Conservation (phyloP, 2,113 vertebrate species). For the Loxodonta africana region DNA sequence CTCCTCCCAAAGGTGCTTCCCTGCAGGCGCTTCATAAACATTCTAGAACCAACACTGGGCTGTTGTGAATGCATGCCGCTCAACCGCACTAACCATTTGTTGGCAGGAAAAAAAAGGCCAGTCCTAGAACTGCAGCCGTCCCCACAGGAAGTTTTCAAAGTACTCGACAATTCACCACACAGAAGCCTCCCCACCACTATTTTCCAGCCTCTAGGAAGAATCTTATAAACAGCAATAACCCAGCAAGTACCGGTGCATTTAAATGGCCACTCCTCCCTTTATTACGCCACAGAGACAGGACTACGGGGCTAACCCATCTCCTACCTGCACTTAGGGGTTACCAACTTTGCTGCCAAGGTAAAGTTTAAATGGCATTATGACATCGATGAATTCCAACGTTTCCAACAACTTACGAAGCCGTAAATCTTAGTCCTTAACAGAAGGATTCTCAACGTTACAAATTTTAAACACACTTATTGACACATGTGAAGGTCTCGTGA, state of each 20-base stretch:
- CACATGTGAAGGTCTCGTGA: not conserved
- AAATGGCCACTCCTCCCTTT: not conserved
- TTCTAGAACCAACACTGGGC: not conserved
- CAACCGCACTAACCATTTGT: not conserved
- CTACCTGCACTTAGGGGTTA: no score
- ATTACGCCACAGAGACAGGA: not conserved
- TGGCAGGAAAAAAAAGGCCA: not conserved
- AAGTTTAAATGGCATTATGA: not conserved
- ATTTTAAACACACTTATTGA: not conserved
- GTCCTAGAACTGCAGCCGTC: not conserved
- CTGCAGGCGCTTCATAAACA: accelerated
- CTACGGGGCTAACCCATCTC: no score
- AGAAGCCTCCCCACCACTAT: not conserved
- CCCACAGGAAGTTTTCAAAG: not conserved
- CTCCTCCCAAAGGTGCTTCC: not conserved
- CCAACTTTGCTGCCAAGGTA: not conserved
- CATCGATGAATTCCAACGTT: not conserved
- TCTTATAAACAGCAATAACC: not conserved
- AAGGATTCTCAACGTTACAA: not conserved
- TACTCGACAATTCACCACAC: not conserved
- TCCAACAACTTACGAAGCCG: not conserved
- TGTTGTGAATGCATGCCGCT: not conserved
- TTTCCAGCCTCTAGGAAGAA: not conserved
- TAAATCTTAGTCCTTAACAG: no score
- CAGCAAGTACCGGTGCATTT: not conserved